phyloP scores from a whole-genome alignment of 2,113 vertebrate species.

The Puffinus mauretanicus region DNA sequence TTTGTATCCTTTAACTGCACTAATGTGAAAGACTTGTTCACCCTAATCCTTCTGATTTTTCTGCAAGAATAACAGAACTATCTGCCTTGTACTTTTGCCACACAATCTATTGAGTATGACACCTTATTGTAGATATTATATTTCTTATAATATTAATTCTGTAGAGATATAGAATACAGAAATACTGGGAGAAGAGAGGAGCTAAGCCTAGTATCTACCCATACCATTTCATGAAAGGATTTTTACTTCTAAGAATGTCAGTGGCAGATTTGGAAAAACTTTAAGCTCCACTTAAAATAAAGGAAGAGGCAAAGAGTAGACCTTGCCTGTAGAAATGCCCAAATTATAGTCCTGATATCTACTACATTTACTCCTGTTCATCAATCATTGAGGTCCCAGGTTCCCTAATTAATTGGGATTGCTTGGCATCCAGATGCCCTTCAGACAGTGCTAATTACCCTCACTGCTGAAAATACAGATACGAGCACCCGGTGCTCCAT shows the following conservation, averaged over 20 bases:
- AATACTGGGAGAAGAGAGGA: neutral
- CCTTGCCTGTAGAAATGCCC: neutral
- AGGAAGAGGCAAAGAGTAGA: neutral
- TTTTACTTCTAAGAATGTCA: neutral
- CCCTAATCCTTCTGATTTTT: neutral
- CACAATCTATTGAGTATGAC: neutral
- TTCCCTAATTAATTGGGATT: neutral
- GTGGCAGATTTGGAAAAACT: neutral
- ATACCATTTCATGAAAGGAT: accelerated
- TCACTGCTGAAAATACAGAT: neutral
- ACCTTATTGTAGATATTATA: neutral
- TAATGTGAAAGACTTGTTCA: neutral
- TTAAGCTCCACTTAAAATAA: neutral
- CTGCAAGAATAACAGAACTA: neutral
- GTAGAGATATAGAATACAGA: neutral
- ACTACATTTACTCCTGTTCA: neutral
- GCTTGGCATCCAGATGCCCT: neutral
- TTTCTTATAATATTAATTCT: neutral
- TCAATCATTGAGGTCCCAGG: neutral
- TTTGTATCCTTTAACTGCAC: neutral
- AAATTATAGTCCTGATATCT: neutral
- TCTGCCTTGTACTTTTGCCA: neutral
- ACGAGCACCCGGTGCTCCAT: neutral
- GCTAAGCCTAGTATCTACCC: neutral
- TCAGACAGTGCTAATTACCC: neutral